Evolutionary conservation across 2,797 vertebrate genomes (phyloP), one percentile per base, ranked within the genome.

Genomic region (Schizopygopsis pylzovi): DNA sequence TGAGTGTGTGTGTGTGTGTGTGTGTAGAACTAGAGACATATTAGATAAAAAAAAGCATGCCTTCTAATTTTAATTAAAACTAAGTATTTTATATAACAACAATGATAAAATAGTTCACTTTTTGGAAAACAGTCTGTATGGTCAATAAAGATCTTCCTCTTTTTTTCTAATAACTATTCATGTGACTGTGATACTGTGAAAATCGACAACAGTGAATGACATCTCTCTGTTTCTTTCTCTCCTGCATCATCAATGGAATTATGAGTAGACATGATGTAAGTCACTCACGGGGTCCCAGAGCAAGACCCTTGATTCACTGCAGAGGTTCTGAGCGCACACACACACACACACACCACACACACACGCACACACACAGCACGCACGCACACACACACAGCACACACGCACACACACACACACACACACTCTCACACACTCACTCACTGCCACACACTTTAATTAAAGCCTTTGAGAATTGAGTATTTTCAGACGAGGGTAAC

Each of bases 201-300:
- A 47, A 52, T 47, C 25, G 81, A 76, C 80, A 78, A 28, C 45
- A 59, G 61, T 86, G 54, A 72, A 71, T 87, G 56, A 37, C 86
- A 80, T 79, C 79, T 81, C 89, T 81, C 80, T 47, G 0, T 47
- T 13, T 80, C 16, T 81, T 65, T 78, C 9, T 73, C 37, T 90
- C 92, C 63, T 33, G 45, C 77, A 83, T 85, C 90, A 92, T 87
- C 86, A 80, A 87, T 79, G 80, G 86, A 61, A 72, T 37, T 87
- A 73, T 87, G 90, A 93, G 91, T 92, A 92, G 92, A 94, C 93
- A 93, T 93, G 95, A 96, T 95, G 94, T 95, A 96, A 96, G 94
- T 93, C 93, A 93, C 92, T 91, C 93, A 90, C 91, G 84, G 90
- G 90, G 93, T 94, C 94, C 95, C 95, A 93, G 90, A 93, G 93